Conservation (phyloP, 1,140 invertebrate species). For the Camponotus pennsylvanicus region DNA sequence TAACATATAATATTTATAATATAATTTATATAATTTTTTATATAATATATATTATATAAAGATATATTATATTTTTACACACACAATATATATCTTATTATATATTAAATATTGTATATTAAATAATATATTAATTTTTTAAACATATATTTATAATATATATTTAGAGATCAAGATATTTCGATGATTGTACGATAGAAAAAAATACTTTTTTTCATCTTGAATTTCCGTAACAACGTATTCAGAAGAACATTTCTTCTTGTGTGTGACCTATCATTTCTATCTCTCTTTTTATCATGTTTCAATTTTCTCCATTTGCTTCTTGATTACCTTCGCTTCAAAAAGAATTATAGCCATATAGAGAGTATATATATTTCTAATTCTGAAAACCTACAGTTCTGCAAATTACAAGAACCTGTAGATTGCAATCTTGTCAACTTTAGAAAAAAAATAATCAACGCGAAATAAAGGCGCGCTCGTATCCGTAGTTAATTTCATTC, state of each 20-base stretch:
- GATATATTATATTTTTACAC: too few relatives aligned
- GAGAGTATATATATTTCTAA: slow-evolving; percentile 66
- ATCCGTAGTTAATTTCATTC: slow-evolving; percentile 12
- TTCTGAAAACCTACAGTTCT: slow-evolving; percentile 77
- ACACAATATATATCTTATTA: too few relatives aligned
- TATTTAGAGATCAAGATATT: not conserved
- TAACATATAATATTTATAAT: too few relatives aligned
- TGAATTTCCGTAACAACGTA: not conserved
- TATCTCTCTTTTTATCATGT: not conserved
- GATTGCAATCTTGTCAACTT: slow-evolving; percentile 66
- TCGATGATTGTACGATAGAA: not conserved
- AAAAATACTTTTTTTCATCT: not conserved
- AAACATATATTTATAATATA: too few relatives aligned
- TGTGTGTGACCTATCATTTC: not conserved
- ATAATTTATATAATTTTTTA: too few relatives aligned
- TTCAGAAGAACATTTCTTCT: not conserved
- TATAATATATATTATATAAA: too few relatives aligned
- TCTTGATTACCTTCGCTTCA: not conserved
- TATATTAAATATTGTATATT: too few relatives aligned
- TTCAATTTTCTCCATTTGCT: not conserved
- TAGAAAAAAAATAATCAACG: slow-evolving; percentile 36
- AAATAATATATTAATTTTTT: too few relatives aligned
- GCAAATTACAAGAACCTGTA: slow-evolving; percentile 73
- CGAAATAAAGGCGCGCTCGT: slow-evolving; percentile 56
- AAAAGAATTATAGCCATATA: not conserved